Conservation (phyloP, 2,113 vertebrate genomes). For the Aegotheles bennettii region DNA sequence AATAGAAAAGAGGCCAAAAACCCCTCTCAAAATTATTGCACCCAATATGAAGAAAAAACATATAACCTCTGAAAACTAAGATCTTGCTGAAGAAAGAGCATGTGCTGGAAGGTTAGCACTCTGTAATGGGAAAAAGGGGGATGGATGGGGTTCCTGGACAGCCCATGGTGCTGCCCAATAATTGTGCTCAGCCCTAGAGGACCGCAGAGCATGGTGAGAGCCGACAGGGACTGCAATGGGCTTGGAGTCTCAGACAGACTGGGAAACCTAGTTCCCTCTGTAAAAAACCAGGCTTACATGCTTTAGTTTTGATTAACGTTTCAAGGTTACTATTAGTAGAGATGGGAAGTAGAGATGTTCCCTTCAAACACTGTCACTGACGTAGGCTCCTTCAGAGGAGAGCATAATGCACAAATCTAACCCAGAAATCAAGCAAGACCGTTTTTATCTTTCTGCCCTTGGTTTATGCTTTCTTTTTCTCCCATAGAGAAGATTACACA, state of each 20-base stretch:
- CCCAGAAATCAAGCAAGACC: background rate
- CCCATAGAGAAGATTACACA: background rate
- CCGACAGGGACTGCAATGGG: fast-evolving
- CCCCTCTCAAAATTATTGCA: background rate
- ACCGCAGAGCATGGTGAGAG: background rate
- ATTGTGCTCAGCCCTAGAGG: background rate
- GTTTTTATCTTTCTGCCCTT: background rate
- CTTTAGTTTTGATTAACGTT: background rate
- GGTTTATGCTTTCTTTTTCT: background rate
- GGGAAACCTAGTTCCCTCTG: background rate
- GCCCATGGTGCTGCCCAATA: background rate
- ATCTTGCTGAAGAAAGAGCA: background rate
- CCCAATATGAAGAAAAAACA: background rate
- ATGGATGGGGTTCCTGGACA: background rate
- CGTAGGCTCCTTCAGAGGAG: background rate
- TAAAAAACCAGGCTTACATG: background rate
- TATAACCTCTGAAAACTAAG: background rate
- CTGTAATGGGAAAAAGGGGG: background rate
- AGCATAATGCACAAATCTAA: background rate
- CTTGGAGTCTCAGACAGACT: background rate
- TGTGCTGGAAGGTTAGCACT: background rate
- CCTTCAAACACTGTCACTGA: background rate
- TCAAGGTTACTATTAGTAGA: background rate
- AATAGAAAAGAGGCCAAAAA: background rate
- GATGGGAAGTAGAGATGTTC: background rate